phyloP scores from a whole-genome alignment of 2,888 invertebrate genomes.

The Platerodrilus igneus region DNA sequence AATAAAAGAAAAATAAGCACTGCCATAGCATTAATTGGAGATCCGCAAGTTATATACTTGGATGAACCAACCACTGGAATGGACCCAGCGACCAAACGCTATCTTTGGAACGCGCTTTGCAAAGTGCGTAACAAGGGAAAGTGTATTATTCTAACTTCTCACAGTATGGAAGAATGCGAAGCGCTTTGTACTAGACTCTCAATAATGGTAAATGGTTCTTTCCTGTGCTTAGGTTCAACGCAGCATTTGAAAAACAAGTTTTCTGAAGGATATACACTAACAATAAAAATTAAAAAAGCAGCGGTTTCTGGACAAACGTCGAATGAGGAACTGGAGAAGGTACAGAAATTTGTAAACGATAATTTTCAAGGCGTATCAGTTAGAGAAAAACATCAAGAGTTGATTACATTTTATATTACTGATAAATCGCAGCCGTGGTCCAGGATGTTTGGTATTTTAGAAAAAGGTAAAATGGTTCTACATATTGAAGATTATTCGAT shows the following conservation, averaged over 20 bases:
- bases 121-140: conserved; percentile 65
- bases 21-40: conserved; percentile 53
- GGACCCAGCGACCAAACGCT: conserved; percentile 74
- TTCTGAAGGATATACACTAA: conserved; percentile 55
- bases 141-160: conserved; percentile 76
- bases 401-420: conserved; percentile 66
- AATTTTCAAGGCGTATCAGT: conserved; percentile 39
- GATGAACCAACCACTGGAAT: conserved; percentile 60
- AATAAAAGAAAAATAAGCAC: conserved; percentile 56
- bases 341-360: conserved; percentile 31
- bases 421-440: conserved; percentile 64
- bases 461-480: conserved; percentile 46
- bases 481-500: conserved; percentile 77
- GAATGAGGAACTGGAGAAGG: conserved; percentile 6
- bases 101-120: conserved; percentile 74
- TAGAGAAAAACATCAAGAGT: conserved; percentile 67
- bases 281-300: conserved; percentile 45
- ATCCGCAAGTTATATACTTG: conserved; percentile 52
- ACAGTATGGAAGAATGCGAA: conserved; percentile 85
- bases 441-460: conserved; percentile 71
- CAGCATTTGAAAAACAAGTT: conserved; percentile 79
- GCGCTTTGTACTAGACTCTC: conserved; percentile 75
- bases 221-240: conserved; percentile 73
- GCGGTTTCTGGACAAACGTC: conserved; percentile 20
- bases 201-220: conserved; percentile 81